Evolutionary conservation across 2,797 vertebrate genomes (phyloP), one percentile per base, ranked within the genome.

Genomic region (Pseudopleuronectes americanus): DNA sequence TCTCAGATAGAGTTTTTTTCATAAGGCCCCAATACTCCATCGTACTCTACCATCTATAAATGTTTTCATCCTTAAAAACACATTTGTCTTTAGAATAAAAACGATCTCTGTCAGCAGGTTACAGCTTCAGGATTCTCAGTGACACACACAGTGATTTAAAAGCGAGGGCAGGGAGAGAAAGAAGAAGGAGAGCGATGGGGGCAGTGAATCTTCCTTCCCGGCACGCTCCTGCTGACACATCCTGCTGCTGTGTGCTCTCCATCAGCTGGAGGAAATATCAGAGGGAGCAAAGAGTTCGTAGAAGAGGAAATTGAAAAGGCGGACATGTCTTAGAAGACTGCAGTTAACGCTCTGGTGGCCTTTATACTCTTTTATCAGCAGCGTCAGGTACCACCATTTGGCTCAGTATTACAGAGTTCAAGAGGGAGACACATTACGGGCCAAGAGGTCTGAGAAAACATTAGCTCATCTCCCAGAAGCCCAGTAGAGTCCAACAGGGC

Each of bases 41-140:
- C 6, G 4, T 3, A 45, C 61, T 24, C 41, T 56, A 41, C 23
- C 55, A 54, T 38, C 47, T 57, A 41, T 28, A 47, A 59, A 71
- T 67, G 58, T 52, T 79, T 73, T 67, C 41, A 60, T 51, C 67
- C 38, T 55, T 23, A 21, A 48, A 19, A 69, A 57, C 16, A 31
- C 8, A 17, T 55, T 52, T 38, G 21, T 60, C 57, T 48, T 43
- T 74, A 8, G 68, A 48, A 89, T 84, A 52, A 83, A 81, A 84
- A 73, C 52, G 24, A 22, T 71, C 54, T 48, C 14, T 45, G 43
- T 45, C 43, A 2, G 43, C 43, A 45, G 43, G 53, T n/a, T 43
- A 24, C 41, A 60, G 64, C 16, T 45, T 64, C 33, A 58, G 52
- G 59, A 78, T 76, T 69, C 71, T 77, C 68, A 16, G 0, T 58